Percentiles rank a stretch among this genome's conserved stretches.
Conservation (phyloP, 2,888 invertebrate species). For the Lampropteryx suffumata region DNA sequence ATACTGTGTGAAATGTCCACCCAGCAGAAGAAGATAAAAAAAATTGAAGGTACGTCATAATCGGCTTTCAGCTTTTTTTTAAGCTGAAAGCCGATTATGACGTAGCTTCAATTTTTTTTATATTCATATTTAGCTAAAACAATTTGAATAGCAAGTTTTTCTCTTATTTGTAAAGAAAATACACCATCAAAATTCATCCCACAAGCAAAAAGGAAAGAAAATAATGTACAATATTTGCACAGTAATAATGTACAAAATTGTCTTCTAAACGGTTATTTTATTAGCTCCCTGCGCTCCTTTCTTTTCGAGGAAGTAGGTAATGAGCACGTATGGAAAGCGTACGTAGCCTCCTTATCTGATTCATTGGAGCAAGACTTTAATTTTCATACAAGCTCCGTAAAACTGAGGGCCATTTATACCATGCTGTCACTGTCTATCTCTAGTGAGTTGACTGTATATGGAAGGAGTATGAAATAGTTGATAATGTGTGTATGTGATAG, state of each 20-base stretch:
- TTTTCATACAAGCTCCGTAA: slow-evolving; percentile 1
- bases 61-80: no score
- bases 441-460: not conserved
- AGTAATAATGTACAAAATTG: not conserved
- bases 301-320: slow-evolving; percentile 14
- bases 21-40: no score
- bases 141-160: no score
- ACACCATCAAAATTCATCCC: no score
- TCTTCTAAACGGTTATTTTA: slow-evolving; percentile 10
- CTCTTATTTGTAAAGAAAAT: no score
- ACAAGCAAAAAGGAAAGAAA: not conserved
- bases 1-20: no score
- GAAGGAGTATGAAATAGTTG: not conserved
- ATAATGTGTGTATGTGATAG: no score
- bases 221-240: not conserved
- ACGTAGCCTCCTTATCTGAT: slow-evolving; percentile 11
- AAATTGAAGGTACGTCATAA: no score
- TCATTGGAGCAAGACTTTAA: slow-evolving; percentile 16
- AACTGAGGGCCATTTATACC: slow-evolving; percentile 7
- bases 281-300: not conserved
- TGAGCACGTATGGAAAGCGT: slow-evolving; percentile 10
- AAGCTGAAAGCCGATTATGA: no score
- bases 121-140: no score
- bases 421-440: not conserved
- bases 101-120: no score